Evolutionary conservation across 2,797 vertebrate species (phyloP), one percentile per base, ranked within the genome.

Genomic region (Geotrypetes seraphini): DNA sequence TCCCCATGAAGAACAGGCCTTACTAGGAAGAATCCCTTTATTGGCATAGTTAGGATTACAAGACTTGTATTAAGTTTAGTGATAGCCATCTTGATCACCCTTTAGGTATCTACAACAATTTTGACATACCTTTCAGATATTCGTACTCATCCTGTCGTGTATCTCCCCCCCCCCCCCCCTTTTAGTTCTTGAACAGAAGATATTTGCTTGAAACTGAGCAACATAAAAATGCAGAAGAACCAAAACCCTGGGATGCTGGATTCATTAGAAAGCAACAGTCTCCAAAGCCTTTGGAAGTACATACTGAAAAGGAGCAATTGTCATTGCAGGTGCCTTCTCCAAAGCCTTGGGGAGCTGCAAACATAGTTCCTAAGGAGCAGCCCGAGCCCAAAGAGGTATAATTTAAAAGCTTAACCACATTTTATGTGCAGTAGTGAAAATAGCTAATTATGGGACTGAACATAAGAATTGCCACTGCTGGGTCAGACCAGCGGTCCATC

Each of bases 131-230:
- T n/a, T n/a, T n/a, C n/a, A n/a, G n/a, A n/a, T n/a, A n/a, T n/a
- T n/a, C n/a, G n/a, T n/a, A n/a, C n/a, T n/a, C n/a, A n/a, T n/a
- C n/a, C n/a, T n/a, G n/a, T n/a, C n/a, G n/a, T n/a, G n/a, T n/a
- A n/a, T n/a, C n/a, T n/a, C n/a, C n/a, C n/a, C n/a, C n/a, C n/a
- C n/a, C n/a, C n/a, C n/a, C n/a, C n/a, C n/a, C n/a, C n/a, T n/a
- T n/a, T n/a, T n/a, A 92, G 90, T 87, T 87, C 88, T 74, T 90
- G 63, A 87, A 87, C 65, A 89, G 87, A 69, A 77, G 70, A 43
- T 86, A 80, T 65, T 43, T 79, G 60, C 64, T 69, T 36, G 79
- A 85, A 55, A 44, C 46, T 12, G 74, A 81, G 45, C 66, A 47
- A 35, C 60, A 49, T 48, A 28, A 54, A 68, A 68, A 65, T 36